Evolutionary conservation across 2,113 vertebrate species (phyloP).

Genomic region (Agapornis roseicollis): DNA sequence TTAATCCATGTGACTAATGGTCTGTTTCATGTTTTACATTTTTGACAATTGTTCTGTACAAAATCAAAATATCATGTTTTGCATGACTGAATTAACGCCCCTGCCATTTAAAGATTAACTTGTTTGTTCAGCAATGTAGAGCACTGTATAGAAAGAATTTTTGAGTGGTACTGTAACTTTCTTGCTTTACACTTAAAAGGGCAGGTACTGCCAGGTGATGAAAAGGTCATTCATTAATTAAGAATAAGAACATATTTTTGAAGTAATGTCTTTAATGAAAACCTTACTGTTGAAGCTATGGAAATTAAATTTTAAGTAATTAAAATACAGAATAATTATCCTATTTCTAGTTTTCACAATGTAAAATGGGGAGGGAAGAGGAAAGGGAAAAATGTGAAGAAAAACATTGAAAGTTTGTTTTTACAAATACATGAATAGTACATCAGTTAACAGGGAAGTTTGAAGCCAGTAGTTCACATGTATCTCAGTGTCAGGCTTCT

Average conservation of each 20-base stretch:
- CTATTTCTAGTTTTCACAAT: neutral
- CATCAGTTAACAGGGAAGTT: neutral
- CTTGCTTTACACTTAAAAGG: neutral
- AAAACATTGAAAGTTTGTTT: neutral
- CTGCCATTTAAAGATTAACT: slow-evolving; percentile 13
- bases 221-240: neutral
- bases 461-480: neutral
- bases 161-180: neutral
- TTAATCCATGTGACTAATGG: neutral
- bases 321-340: neutral
- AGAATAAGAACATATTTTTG: neutral
- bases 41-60: neutral
- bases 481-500: neutral
- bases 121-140: neutral
- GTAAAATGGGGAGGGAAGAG: neutral
- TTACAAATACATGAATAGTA: neutral
- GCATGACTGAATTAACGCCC: neutral
- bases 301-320: neutral
- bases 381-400: accelerated
- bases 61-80: neutral
- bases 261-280: neutral
- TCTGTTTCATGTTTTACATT: neutral
- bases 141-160: neutral
- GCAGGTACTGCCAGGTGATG: neutral
- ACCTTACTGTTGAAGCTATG: neutral